Base-by-base conservation (phyloP, 2,797 vertebrate genomes). In the Sebastes matsubarae region DNA sequence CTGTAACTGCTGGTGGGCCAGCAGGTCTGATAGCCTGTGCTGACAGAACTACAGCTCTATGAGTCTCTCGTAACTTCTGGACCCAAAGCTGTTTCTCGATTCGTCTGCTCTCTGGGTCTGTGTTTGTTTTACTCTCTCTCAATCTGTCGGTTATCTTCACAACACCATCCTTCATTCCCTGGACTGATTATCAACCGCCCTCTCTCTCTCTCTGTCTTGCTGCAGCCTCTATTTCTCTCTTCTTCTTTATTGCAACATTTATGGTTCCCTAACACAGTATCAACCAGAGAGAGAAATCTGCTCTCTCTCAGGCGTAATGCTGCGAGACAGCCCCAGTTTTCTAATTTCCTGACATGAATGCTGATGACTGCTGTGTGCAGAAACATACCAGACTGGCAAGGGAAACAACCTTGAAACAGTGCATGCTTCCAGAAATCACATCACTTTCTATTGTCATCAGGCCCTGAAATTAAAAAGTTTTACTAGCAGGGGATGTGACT, bases 331-430 rank as follows among this genome's bases (percentile, higher is more conserved):
- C 75, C 72, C 73, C 69, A 14, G 69, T 70, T 85, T 86, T 88
- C 83, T 86, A 80, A 91, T 91, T 92, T 90, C 88, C 89, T 82
- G 87, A 92, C 77, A 69, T 82, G 88, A 88, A 91, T 88, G 79
- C 84, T 90, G 82, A 93, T 89, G 82, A 81, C 80, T 72, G 73
- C 76, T 61, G 66, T 50, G 75, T 60, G 70, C 83, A 80, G 66
- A 75, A 42, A 32, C 54, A 65, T 50, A 42, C 79, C 75, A 57
- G 58, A 65, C 81, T 69, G 68, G 68, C 42, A 46, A 58, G 72
- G 67, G 78, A 88, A 88, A 81, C 78, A 80, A 86, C 74, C 86
- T 76, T 76, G 80, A 79, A 77, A 60, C 52, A 4, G 14, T 7
- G 75, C 74, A 72, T 46, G 57, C 88, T 75, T 79, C 77, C 78